A percentile compares a stretch with the other conserved stretches of the same genome.
Evolutionary conservation across 2,888 invertebrate genomes (phyloP).

Genomic region (Xylophagus ater): DNA sequence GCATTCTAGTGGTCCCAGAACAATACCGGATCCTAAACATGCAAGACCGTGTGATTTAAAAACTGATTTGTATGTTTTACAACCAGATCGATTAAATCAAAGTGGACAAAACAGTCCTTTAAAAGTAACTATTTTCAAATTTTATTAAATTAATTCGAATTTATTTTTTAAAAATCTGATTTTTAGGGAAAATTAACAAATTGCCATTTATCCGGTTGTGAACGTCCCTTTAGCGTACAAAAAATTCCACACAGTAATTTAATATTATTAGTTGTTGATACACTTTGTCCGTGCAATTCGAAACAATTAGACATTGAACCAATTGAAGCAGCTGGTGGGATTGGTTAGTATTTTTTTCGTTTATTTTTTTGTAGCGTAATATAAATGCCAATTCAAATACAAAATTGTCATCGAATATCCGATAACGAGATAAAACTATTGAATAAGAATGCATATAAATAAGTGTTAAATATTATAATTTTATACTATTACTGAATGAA

Average conservation of each 20-base stretch:
- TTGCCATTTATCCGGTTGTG: conserved; percentile 78
- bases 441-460: too few species aligned
- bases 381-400: too few species aligned
- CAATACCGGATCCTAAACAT: conserved; percentile 46
- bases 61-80: conserved; percentile 74
- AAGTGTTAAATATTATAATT: too few species aligned
- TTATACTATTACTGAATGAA: too few species aligned
- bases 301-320: conserved; percentile 75
- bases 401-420: too few species aligned
- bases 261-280: conserved; percentile 78
- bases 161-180: not conserved
- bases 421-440: too few species aligned
- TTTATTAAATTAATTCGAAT: not conserved
- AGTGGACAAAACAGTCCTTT: conserved; percentile 70
- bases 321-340: conserved; percentile 52
- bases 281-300: conserved; percentile 76
- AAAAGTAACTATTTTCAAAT: conserved; percentile 42
- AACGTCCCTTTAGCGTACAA: conserved; percentile 85
- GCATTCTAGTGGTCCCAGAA: conserved; percentile 32
- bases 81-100: conserved; percentile 67
- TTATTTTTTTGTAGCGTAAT: not conserved
- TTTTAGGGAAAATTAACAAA: conserved; percentile 67
- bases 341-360: conserved; percentile 25
- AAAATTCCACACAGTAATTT: conserved; percentile 84
- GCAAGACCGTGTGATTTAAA: conserved; percentile 77